Evolutionary conservation across 2,113 vertebrate genomes (phyloP).

Genomic region (Empidonax alnorum): DNA sequence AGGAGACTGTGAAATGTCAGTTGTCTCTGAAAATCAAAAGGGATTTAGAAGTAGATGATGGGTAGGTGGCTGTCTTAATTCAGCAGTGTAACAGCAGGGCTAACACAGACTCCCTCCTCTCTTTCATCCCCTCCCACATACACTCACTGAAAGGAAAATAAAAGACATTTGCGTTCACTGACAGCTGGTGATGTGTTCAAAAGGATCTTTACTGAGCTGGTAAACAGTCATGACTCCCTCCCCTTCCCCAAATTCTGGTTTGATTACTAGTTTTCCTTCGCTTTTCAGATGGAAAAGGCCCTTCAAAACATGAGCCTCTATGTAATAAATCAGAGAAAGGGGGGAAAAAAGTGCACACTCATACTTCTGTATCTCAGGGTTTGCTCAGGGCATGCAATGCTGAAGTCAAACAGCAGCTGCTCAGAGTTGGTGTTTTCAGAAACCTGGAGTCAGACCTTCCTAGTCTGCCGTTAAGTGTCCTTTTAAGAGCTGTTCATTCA

Average conservation of each 20-base stretch:
- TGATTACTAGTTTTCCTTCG: not conserved
- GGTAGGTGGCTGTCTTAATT: conserved; percentile 31
- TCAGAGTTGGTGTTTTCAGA: not conserved
- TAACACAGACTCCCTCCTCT: not conserved
- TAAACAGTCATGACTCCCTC: not conserved
- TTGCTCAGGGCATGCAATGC: not conserved
- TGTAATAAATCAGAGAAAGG: not conserved
- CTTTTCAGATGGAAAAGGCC: not conserved
- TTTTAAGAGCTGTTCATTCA: conserved; percentile 43
- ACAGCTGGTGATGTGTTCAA: not conserved
- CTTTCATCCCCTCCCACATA: not conserved
- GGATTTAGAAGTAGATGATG: not conserved
- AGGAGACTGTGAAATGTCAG: not conserved
- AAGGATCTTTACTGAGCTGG: not conserved
- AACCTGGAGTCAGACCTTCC: not conserved
- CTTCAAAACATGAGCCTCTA: not conserved
- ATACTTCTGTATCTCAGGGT: not conserved
- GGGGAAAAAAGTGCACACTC: not conserved
- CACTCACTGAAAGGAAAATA: not conserved
- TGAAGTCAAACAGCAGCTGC: not conserved
- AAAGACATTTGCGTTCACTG: not conserved
- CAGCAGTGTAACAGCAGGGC: not conserved
- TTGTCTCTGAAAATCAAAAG: not conserved
- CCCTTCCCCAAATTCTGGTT: not conserved
- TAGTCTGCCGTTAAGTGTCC: conserved; percentile 21